Conservation (phyloP, 2,797 vertebrate species). For the Pampus argenteus region DNA sequence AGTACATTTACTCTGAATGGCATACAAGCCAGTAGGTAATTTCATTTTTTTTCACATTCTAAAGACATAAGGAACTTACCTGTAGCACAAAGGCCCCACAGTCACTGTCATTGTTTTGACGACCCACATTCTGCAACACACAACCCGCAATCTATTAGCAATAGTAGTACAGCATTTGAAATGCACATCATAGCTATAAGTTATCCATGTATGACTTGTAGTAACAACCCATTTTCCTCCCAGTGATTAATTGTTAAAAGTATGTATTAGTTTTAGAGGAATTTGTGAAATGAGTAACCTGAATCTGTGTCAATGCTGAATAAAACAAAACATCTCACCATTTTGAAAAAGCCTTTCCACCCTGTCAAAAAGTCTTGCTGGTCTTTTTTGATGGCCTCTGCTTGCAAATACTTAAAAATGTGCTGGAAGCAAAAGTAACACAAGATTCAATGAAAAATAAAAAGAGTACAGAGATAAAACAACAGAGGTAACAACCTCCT, state of each 20-base stretch:
- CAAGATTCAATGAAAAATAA: background rate
- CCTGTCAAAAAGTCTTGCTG: conserved; percentile 89
- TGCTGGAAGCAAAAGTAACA: conserved; percentile 81
- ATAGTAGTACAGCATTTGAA: background rate
- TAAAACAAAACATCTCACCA: conserved; percentile 80
- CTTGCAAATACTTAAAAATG: conserved; percentile 95
- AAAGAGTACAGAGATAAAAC: background rate
- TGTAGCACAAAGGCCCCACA: conserved; percentile 95
- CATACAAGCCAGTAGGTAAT: background rate
- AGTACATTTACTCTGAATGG: background rate
- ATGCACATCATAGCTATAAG: background rate
- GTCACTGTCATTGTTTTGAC: conserved; percentile 96
- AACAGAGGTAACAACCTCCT: too few species aligned
- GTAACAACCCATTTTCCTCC: background rate
- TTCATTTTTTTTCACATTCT: background rate
- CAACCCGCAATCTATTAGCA: background rate
- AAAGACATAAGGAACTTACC: conserved; percentile 79
- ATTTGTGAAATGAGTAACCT: background rate
- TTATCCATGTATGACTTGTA: background rate
- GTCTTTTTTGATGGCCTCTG: conserved; percentile 94
- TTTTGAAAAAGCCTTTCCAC: conserved; percentile 95
- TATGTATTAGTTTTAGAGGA: too few species aligned
- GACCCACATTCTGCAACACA: conserved; percentile 89
- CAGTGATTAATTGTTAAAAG: too few species aligned
- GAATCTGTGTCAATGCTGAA: background rate